Base-by-base conservation (phyloP, 1,140 invertebrate species). In the Aphidius ervi region DNA sequence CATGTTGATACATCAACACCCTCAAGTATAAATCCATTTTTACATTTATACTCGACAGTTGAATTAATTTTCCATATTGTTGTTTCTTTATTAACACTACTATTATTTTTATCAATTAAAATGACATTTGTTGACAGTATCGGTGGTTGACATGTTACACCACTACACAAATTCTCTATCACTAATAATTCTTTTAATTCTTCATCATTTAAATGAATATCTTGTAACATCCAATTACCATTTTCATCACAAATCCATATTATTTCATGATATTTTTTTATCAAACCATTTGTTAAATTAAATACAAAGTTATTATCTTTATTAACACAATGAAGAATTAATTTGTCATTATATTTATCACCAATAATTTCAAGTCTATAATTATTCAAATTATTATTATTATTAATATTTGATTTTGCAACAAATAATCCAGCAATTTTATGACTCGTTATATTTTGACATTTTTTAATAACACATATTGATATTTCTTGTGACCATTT, bases 1-100 rank as follows among this genome's bases (percentile, higher is more conserved):
- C 82, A 83, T 20, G 64, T 67, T 10, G 73, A 72, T 50, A 56
- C 63, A 64, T 75, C 73, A 9, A 64, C 58, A 6, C 80, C 82
- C 45, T 65, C 40, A 43, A 78, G 62, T 54, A 67, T 61, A 43
- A 76, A 82, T 10, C 82, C 82, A 47, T 69, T 62, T 16, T 70
- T 61, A 61, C 82, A 84, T 60, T 74, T 75, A 56, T 81, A 80
- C 41, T 65, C 64, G 7, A 83, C 50, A 23, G 66, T 65, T 39
- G 72, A 65, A 10, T 68, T 63, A 10, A 66, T 52, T 8, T 55
- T 69, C 43, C 55, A 64, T 61, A 62, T 43, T 43, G 67, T 65
- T 10, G 61, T 53, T 16, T 16, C 16, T 16, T 16, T 16, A 16
- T 16, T 16, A 16, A 16, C 16, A 16, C 16, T 16, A 16, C 16